Base-by-base conservation (phyloP, 2,797 vertebrate species). In the Furcifer pardalis region DNA sequence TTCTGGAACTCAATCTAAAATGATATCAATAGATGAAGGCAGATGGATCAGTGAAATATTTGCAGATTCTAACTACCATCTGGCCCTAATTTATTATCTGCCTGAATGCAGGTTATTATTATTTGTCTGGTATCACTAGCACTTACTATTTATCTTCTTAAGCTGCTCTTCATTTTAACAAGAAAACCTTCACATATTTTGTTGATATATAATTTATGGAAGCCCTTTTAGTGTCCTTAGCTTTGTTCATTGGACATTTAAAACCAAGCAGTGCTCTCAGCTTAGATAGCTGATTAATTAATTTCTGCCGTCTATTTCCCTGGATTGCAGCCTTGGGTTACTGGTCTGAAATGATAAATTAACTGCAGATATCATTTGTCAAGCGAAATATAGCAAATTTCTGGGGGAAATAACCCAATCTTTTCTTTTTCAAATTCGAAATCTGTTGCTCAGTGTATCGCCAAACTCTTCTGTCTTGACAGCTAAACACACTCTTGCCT, bases 61-160 rank as follows among this genome's bases (percentile, higher is more conserved):
- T 86, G 81, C 87, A 87, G 87, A 86, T 86, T 85, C 83, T 84
- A 87, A 27, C 79, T 82, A 82, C 94, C 93, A 94, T 93, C 94
- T 92, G 95, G 86, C 84, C 76, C 44, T 89, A 84, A 87, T 86
- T 82, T 91, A 92, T 91, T 91, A 92, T 91, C 89, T 90, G 85
- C 86, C 90, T 88, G 93, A 95, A 81, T 86, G 86, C 62, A 77
- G 69, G 68, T 89, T 82, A 85, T 87, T 83, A 30, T 7, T 71
- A 68, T 87, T 82, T 84, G 82, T 84, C 88, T 73, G 60, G 79
- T 85, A 46, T 84, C 88, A 68, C 87, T 87, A 92, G 88, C 77
- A 52, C 30, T 68, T 74, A 83, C 86, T 90, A 84, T 93, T 92
- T 90, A 87, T 92, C 90, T 91, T 91, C 27, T 30, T 30, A 68